phyloP scores from a whole-genome alignment of 2,113 vertebrate species.

The human (Homo sapiens) region GRCh38 chr2:73998501-73999000 shows the following conservation, averaged over 20 bases:
- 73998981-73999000: constrained; percentile 5
- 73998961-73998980: not conserved
- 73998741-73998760: constrained; percentile 49
- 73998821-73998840: constrained; percentile 46
- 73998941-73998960: not conserved
- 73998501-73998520: not conserved
- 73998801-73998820: constrained; percentile 67
- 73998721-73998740: constrained; percentile 68
- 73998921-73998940: not conserved
- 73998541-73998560: not conserved
- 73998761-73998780: constrained; percentile 68
- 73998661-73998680: constrained; percentile 70
- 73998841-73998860: constrained; percentile 31
- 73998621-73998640: constrained; percentile 53
- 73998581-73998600: constrained; percentile 49
- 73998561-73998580: not conserved
- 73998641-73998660: constrained; percentile 71
- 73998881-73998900: not conserved
- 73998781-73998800: constrained; percentile 64
- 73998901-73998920: not conserved
- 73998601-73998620: constrained; percentile 76
- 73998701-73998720: constrained; percentile 71
- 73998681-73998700: constrained; percentile 65
- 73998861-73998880: not conserved
- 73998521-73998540: constrained; percentile 32